A percentile compares a stretch with the other conserved stretches of the same genome.
Evolutionary conservation across 2,113 vertebrate genomes (phyloP).

Genomic region (Leptobrachium leishanense): DNA sequence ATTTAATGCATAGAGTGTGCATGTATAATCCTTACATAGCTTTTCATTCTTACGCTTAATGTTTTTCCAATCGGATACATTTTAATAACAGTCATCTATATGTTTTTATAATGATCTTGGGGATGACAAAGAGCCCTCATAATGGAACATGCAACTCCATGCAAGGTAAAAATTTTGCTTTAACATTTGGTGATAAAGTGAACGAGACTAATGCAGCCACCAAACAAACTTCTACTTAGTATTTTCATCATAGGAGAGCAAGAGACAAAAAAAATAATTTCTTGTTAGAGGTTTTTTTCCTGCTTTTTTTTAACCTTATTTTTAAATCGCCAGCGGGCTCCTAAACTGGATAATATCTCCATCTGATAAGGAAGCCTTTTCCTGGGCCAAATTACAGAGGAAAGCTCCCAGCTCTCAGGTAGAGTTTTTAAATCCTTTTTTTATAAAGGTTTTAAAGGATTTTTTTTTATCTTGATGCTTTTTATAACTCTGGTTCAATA

Average conservation of each 20-base stretch:
- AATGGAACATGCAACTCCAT: slow-evolving; percentile 15
- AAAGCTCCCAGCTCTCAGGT: slow-evolving; percentile 63
- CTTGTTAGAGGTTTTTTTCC: neutral
- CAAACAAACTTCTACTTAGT: slow-evolving; percentile 32
- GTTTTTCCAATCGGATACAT: slow-evolving; percentile 45
- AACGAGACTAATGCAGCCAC: slow-evolving; percentile 17
- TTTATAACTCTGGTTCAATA: too few species aligned
- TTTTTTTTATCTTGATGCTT: too few species aligned
- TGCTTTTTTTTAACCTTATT: slow-evolving; percentile 61
- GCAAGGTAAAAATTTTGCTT: slow-evolving; percentile 42
- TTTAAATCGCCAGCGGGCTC: slow-evolving; percentile 70
- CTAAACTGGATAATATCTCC: slow-evolving; percentile 65
- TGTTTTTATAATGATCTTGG: slow-evolving; percentile 35
- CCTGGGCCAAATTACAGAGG: slow-evolving; percentile 63
- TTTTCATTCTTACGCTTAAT: neutral
- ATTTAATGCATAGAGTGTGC: neutral
- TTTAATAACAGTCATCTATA: slow-evolving; percentile 38
- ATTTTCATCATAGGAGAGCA: slow-evolving; percentile 40
- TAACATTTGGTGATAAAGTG: slow-evolving; percentile 41
- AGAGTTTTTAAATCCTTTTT: slow-evolving; percentile 61
- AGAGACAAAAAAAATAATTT: neutral
- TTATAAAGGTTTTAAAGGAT: too few species aligned
- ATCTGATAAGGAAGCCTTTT: slow-evolving; percentile 64
- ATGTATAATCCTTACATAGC: neutral
- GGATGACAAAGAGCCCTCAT: slow-evolving; percentile 28